Evolutionary conservation across 1,140 invertebrate species (phyloP).

Genomic region (Ceratoteleas bidentatus): DNA sequence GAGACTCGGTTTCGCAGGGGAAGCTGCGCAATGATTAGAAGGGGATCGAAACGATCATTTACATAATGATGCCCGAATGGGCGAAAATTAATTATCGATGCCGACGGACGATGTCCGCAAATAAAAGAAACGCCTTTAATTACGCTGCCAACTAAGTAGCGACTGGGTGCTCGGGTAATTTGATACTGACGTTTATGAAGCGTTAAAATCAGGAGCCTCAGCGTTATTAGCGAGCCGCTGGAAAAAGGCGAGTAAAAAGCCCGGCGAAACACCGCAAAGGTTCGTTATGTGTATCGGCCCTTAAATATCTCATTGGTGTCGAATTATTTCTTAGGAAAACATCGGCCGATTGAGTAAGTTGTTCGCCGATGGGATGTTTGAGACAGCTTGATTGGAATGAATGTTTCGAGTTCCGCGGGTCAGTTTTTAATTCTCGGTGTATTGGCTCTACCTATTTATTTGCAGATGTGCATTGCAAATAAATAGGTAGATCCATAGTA

Average conservation of each 20-base stretch:
- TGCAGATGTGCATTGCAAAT: too few species aligned
- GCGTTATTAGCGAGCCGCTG: conserved; percentile 43
- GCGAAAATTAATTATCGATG: conserved; percentile 76
- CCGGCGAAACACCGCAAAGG: conserved; percentile 28
- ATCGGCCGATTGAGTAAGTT: conserved; percentile 28
- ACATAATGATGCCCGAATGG: conserved; percentile 74
- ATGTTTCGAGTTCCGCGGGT: neutral
- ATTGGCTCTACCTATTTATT: too few species aligned
- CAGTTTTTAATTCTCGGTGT: too few species aligned
- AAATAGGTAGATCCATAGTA: too few species aligned
- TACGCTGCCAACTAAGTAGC: conserved; percentile 62
- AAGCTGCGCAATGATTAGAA: conserved; percentile 68
- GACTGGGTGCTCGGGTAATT: conserved; percentile 49
- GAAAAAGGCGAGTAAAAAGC: conserved; percentile 59
- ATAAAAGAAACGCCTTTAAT: conserved; percentile 72
- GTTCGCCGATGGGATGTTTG: neutral
- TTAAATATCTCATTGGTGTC: conserved; percentile 46
- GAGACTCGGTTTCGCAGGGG: conserved; percentile 20
- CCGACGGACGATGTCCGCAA: conserved; percentile 65
- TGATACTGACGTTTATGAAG: conserved; percentile 62
- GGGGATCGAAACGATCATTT: conserved; percentile 71
- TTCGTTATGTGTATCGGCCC: conserved; percentile 32
- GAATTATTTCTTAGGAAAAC: conserved; percentile 40
- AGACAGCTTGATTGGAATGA: neutral
- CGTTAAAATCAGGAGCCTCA: conserved; percentile 58